Evolutionary conservation across 2,113 vertebrate genomes (phyloP).

Genomic region (Pogona vitticeps): DNA sequence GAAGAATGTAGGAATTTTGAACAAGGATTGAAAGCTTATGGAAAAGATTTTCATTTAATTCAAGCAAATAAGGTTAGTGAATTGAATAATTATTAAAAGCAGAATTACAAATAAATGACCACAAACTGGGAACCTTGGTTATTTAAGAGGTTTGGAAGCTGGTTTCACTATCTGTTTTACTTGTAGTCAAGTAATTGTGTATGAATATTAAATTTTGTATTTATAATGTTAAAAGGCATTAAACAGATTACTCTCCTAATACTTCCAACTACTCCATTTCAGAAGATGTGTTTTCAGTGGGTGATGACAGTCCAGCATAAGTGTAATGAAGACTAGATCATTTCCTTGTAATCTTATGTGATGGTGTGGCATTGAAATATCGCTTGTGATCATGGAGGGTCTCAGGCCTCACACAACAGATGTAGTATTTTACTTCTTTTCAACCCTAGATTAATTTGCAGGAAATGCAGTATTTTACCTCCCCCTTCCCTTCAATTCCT

Average conservation of each 20-base stretch:
- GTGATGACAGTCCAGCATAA: not conserved
- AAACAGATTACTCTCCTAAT: not conserved
- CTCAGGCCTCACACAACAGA: too few species aligned
- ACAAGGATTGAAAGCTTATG: constrained; percentile 93
- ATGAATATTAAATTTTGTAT: not conserved
- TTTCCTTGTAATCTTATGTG: not conserved
- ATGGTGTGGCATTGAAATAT: not conserved
- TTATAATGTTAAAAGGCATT: not conserved
- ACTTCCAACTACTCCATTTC: not conserved
- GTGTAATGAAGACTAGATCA: not conserved
- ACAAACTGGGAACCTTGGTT: not conserved
- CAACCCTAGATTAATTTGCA: too few species aligned
- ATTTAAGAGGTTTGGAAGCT: not conserved
- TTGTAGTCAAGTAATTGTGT: not conserved
- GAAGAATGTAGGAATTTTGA: constrained; percentile 97
- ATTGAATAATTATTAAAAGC: not conserved
- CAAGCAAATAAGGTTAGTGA: constrained; percentile 94
- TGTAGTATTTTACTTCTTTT: too few species aligned
- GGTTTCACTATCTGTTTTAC: not conserved
- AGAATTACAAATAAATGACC: not conserved
- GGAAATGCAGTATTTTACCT: too few species aligned
- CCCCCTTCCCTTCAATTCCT: too few species aligned
- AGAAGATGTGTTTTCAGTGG: not conserved
- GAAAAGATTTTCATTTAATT: constrained; percentile 95
- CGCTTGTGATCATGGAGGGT: not conserved